phyloP scores from a whole-genome alignment of 2,113 vertebrate species.

The Rousettus leschenaultii region DNA sequence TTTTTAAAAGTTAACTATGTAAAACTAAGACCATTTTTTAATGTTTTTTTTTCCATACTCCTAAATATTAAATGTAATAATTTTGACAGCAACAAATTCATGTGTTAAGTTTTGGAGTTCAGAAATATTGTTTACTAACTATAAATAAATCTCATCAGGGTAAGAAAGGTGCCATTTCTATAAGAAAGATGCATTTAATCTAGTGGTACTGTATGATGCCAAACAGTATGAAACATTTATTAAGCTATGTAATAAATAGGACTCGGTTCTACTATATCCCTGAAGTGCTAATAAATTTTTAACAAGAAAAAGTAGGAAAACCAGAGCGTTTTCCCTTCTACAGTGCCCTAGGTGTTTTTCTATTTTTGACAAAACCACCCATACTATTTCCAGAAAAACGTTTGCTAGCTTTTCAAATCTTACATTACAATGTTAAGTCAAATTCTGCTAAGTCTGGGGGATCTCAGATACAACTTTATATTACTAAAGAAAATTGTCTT shows the following conservation, averaged over 20 bases:
- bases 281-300: conserved; percentile 27
- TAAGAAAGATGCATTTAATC: conserved; percentile 25
- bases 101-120: conserved; percentile 11
- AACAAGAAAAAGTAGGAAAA: background rate
- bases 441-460: background rate
- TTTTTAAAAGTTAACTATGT: background rate
- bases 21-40: conserved; percentile 3
- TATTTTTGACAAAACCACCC: background rate
- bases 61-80: conserved; percentile 54
- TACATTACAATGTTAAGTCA: background rate
- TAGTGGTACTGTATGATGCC: conserved; percentile 21
- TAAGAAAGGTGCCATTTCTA: conserved; percentile 4
- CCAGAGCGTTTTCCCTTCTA: background rate
- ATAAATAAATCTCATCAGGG: background rate
- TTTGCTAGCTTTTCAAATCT: conserved; percentile 1
- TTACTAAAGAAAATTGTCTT: background rate
- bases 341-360: background rate
- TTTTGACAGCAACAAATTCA: conserved; percentile 33
- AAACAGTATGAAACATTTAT: conserved; percentile 28
- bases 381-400: background rate
- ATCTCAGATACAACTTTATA: background rate
- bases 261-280: background rate
- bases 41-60: conserved; percentile 54
- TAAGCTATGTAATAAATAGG: conserved; percentile 8
- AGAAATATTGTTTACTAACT: background rate